Conservation (phyloP, 2,797 vertebrate genomes). For the Oophaga sylvatica region DNA sequence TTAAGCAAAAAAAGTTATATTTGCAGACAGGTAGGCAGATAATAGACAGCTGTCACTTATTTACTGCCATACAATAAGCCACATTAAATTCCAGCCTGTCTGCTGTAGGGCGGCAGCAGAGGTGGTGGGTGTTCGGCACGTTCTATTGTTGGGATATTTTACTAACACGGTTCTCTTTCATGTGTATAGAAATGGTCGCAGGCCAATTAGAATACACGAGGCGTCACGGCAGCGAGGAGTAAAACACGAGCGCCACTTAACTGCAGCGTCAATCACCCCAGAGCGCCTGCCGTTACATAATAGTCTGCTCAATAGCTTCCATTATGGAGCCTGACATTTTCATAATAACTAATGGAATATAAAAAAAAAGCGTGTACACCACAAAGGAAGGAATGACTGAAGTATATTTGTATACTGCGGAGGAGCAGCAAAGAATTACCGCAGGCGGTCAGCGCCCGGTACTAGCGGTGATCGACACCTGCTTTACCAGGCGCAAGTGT, state of each 20-base stretch:
- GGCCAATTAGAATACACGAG: constrained; percentile 34
- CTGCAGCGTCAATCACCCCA: constrained; percentile 18
- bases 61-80: background rate
- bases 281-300: constrained; percentile 8
- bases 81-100: background rate
- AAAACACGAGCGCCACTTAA: constrained; percentile 29
- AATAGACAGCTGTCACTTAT: background rate
- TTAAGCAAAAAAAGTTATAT: too few species aligned
- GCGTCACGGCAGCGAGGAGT: background rate
- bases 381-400: background rate
- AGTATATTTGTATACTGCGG: background rate
- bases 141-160: background rate
- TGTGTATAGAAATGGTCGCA: constrained; percentile 22
- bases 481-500: background rate
- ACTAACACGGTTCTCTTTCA: background rate
- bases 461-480: background rate
- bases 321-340: constrained; percentile 24
- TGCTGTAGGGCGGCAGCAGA: background rate
- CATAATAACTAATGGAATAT: constrained; percentile 17
- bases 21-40: too few species aligned
- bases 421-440: background rate
- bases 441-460: background rate
- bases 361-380: background rate
- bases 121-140: background rate
- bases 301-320: background rate